Evolutionary conservation across 2,797 vertebrate genomes (phyloP).

Genomic region (Sebastes iracundus): DNA sequence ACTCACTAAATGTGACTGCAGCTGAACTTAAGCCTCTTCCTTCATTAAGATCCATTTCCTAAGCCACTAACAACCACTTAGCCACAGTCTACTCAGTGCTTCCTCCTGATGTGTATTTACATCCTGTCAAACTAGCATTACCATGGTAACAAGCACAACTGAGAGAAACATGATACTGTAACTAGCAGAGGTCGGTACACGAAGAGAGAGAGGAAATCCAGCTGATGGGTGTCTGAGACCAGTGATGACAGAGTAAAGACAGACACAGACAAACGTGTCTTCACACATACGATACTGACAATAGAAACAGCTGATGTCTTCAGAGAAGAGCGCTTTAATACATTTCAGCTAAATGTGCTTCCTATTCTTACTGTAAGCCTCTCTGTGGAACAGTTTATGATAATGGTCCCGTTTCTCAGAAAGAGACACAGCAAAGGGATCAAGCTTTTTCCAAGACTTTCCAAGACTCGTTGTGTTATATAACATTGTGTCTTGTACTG

Average conservation of each 20-base stretch:
- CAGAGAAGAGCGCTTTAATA: slow-evolving; percentile 7
- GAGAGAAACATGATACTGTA: slow-evolving; percentile 62
- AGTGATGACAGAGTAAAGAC: slow-evolving; percentile 70
- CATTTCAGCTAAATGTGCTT: slow-evolving; percentile 37
- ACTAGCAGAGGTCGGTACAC: slow-evolving; percentile 31
- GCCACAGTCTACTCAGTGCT: slow-evolving; percentile 17
- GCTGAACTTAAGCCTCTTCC: slow-evolving; percentile 51
- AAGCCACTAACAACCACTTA: slow-evolving; percentile 70
- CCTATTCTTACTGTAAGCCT: slow-evolving; percentile 57
- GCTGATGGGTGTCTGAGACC: slow-evolving; percentile 58
- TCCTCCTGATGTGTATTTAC: slow-evolving; percentile 51
- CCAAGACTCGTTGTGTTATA: too few species aligned
- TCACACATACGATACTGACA: slow-evolving; percentile 39
- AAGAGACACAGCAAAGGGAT: slow-evolving; percentile 39
- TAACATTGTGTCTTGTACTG: too few species aligned
- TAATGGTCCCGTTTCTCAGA: slow-evolving; percentile 46
- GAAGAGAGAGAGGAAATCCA: slow-evolving; percentile 70
- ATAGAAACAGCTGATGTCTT: slow-evolving; percentile 54
- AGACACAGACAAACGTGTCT: slow-evolving; percentile 39
- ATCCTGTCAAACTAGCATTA: slow-evolving; percentile 22
- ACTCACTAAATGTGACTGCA: slow-evolving; percentile 33
- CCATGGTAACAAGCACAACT: slow-evolving; percentile 57
- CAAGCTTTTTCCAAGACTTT: slow-evolving; percentile 38
- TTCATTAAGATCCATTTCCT: slow-evolving; percentile 69
- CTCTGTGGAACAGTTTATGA: slow-evolving; percentile 5